These are phyloP conservation scores for Uria aalge DNA, from an alignment of 2,113 vertebrate species.

Conservation along the genomic window DNA sequence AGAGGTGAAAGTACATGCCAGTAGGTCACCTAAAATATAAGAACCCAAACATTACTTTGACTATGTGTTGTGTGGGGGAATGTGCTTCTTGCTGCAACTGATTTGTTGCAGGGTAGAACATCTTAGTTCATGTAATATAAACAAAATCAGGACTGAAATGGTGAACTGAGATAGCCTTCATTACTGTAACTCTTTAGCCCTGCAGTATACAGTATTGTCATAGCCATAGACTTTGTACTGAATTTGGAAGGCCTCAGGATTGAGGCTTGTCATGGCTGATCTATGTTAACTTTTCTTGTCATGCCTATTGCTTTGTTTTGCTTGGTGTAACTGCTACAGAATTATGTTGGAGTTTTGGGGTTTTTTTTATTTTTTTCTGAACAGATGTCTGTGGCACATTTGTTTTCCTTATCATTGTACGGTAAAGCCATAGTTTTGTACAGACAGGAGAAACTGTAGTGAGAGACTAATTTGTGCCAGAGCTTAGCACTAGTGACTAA, in stretches of 20 bases:
- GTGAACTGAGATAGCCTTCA: background rate
- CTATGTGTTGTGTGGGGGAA: accelerated
- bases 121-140: background rate
- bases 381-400: background rate
- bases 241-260: background rate
- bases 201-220: background rate
- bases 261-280: background rate
- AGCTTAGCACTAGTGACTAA: background rate
- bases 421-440: background rate
- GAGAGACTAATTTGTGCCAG: background rate
- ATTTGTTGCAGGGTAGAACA: background rate
- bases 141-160: background rate
- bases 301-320: background rate
- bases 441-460: background rate
- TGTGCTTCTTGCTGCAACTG: background rate
- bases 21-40: background rate
- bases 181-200: background rate
- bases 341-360: too few species aligned
- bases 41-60: background rate
- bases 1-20: background rate
- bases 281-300: background rate
- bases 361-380: background rate
- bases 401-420: background rate
- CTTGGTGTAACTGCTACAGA: background rate
- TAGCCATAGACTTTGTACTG: background rate